Base-by-base conservation (phyloP, 2,888 invertebrate species). In the Mystacides longicornis region DNA sequence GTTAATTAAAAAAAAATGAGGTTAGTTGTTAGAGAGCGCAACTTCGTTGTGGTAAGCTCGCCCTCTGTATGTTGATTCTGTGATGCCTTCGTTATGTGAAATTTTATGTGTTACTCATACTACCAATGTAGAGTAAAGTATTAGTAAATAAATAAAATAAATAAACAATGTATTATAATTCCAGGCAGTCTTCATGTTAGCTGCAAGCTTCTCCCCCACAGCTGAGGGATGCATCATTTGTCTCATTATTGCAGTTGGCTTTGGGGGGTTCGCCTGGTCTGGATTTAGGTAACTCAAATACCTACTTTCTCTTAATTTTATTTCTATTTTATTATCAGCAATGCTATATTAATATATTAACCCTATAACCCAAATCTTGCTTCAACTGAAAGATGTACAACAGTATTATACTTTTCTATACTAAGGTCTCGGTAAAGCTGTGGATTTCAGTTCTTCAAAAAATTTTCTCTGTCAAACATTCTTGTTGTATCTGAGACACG, bases 211-310 rank as follows among this genome's bases (percentile, higher is more conserved):
- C 66, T 75, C 88, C 2, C 69, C 82, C 27, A 78, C 84, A 1
- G 81, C 87, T 16, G 75, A 78, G 0, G 81, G 82, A 37, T 85
- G 89, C 43, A 79, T 93, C n/a, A 76, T 84, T n/a, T 93, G 84
- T 68, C 81, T 95, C 27, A 89, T 92, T 0, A 78, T 93, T 49
- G 93, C 93, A 1, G 92, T 94, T 0, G 94, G 94, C 0, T 74
- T 93, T 1, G 94, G 95, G 1, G 91, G 93, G 0, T 92, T 94
- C 69, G 91, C 93, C 1, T 94, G 93, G 93, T 86, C 92, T 4
- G 94, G 93, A 43, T 93, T 91, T 68, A 86, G 88, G 89, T 89
- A 73, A 31, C 14, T 9, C 31, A 31, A 9, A n/a, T n/a, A n/a
- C n/a, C n/a, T n/a, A n/a, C n/a, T n/a, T n/a, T n/a, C n/a, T n/a